Evolutionary conservation across 2,888 invertebrate genomes (phyloP).

Genomic region (Hyalella azteca): DNA sequence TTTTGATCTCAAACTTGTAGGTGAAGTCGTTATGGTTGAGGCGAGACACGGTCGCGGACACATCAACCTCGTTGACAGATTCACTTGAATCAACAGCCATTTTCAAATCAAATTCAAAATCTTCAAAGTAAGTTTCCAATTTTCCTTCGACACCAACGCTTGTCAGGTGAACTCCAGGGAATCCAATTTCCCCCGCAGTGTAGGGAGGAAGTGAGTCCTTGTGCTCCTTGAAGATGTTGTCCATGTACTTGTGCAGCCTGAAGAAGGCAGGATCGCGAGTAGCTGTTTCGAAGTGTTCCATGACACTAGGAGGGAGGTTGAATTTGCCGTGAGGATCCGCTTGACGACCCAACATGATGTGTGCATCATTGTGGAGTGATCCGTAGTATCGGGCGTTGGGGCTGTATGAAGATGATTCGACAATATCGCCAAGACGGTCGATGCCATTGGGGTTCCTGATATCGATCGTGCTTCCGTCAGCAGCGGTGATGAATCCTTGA

Average conservation of each 20-base stretch:
- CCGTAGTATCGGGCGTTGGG: slow-evolving; percentile 59
- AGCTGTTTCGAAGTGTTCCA: slow-evolving; percentile 70
- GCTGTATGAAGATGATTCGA: slow-evolving; percentile 59
- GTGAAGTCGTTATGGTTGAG: slow-evolving; percentile 60
- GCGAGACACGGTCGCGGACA: slow-evolving; percentile 58
- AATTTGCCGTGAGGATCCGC: slow-evolving; percentile 63
- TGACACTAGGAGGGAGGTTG: slow-evolving; percentile 61
- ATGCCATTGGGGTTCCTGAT: slow-evolving; percentile 59
- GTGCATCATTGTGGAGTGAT: slow-evolving; percentile 49
- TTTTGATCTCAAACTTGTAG: slow-evolving; percentile 58
- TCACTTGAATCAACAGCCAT: slow-evolving; percentile 61
- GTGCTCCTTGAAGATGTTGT: slow-evolving; percentile 71
- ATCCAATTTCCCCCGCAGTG: slow-evolving; percentile 63
- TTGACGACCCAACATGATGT: slow-evolving; percentile 47
- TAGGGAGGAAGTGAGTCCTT: slow-evolving; percentile 71
- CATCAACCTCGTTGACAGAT: slow-evolving; percentile 45
- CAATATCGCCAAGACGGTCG: slow-evolving; percentile 58
- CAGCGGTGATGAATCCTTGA: slow-evolving; percentile 65
- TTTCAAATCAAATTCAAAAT: slow-evolving; percentile 60
- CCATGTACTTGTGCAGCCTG: slow-evolving; percentile 71
- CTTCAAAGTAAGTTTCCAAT: slow-evolving; percentile 60
- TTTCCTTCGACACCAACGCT: slow-evolving; percentile 68
- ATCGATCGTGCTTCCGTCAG: slow-evolving; percentile 47
- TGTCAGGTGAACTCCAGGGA: slow-evolving; percentile 39
- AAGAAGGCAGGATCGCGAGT: slow-evolving; percentile 78